Evolutionary conservation across 2,888 invertebrate species (phyloP), one percentile per base, ranked within the genome.

Genomic region (Himalopsyche japonica): DNA sequence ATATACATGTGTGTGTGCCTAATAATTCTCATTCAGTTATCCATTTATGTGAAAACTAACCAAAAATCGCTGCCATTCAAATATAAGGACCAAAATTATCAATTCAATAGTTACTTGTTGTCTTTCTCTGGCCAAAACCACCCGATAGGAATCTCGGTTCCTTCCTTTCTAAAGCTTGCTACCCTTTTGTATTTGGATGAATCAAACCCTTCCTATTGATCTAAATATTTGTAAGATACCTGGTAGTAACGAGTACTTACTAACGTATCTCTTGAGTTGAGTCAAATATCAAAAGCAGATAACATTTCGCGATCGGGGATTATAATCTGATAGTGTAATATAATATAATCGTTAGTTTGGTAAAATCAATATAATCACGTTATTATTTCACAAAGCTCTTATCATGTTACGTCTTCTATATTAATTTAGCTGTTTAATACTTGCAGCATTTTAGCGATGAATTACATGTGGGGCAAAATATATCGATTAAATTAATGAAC

Each of bases 191-290:
- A 48, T 81, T 81, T 30, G 24, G 37, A 43, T 37, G 77, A 84
- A 48, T 49, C 32, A 80, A 32, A 76, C 77, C 64, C 77, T 34
- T 49, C 57, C 70, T 49, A 80, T 82, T 85, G 77, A 85, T 85
- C 76, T 49, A 80, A 82, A 82, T 80, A 76, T 82, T 85, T 82
- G 82, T 30, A 27, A 70, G 80, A 85, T 82, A 85, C 78, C 82
- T 85, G 85, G 24, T 70, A 70, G 70, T 30, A 27, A 30, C 57
- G 27, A 70, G 30, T 70, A 70, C 8, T 8, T 70, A 70, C 70
- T 27, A 12, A 27, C 27, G 70, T 70, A 70, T 70, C 24, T 70
- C 24, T 70, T 27, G 70, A 70, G 30, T 12, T 27, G 70, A 24
- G 7, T 70, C 70, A 70, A 27, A 70, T 70, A 70, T 70, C 70